Evolutionary conservation across 2,113 vertebrate genomes (phyloP).

Genomic region (Heliornis fulica): DNA sequence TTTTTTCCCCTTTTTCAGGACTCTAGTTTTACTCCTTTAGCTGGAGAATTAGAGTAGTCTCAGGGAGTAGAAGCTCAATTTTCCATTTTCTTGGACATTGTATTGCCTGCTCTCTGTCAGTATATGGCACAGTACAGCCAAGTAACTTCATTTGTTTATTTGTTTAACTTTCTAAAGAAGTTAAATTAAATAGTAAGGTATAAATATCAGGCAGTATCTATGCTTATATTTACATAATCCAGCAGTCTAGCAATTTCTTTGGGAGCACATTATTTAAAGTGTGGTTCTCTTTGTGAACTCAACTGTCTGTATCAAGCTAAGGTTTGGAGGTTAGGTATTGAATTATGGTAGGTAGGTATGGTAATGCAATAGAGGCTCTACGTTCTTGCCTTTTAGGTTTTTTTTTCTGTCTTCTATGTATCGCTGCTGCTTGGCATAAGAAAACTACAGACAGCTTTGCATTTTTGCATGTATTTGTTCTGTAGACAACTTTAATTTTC

Average conservation of each 20-base stretch:
- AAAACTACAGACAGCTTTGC: background rate
- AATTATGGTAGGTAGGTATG: background rate
- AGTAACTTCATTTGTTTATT: background rate
- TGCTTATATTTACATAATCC: background rate
- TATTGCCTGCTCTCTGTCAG: background rate
- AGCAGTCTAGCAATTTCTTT: background rate
- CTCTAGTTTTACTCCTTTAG: background rate
- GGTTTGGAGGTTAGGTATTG: too few species aligned
- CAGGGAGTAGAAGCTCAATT: background rate
- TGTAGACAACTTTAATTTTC: background rate
- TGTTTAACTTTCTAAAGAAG: background rate
- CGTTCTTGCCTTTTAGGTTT: background rate
- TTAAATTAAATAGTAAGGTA: background rate
- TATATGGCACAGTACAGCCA: background rate
- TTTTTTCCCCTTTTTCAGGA: background rate
- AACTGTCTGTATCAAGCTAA: background rate
- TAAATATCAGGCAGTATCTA: background rate
- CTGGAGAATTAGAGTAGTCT: background rate
- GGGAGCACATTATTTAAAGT: background rate
- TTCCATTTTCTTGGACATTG: background rate
- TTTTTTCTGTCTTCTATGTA: background rate
- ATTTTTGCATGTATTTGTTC: background rate
- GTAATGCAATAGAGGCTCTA: background rate
- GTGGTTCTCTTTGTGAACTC: background rate
- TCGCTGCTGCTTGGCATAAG: background rate